phyloP scores from a whole-genome alignment of 2,113 vertebrate genomes.

The Pedionomus torquatus region DNA sequence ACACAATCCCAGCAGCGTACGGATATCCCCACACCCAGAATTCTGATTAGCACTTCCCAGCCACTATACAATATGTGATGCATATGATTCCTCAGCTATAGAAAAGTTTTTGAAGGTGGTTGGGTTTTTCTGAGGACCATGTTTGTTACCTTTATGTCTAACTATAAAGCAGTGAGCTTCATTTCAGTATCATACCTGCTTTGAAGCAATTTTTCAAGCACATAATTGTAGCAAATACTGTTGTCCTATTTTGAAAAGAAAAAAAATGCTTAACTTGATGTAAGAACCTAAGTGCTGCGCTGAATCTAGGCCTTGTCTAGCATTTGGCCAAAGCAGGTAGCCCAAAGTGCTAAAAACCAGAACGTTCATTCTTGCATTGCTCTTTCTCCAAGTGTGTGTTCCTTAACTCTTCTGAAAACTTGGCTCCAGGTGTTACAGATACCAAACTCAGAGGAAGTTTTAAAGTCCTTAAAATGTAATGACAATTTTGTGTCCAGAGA shows the following conservation, averaged over 20 bases:
- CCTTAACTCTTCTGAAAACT: not conserved
- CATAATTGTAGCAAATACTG: not conserved
- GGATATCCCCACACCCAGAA: accelerated
- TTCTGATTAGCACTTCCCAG: not conserved
- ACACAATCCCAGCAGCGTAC: not conserved
- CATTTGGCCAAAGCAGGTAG: not conserved
- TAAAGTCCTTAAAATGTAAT: not conserved
- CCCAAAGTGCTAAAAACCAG: not conserved
- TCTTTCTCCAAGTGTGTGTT: not conserved
- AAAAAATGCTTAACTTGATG: not conserved
- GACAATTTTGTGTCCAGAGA: not conserved
- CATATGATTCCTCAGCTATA: not conserved
- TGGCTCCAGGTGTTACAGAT: not conserved
- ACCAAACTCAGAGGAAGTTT: not conserved
- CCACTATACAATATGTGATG: accelerated
- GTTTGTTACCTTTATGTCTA: not conserved
- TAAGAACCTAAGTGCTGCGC: not conserved
- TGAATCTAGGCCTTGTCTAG: not conserved
- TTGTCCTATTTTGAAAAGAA: not conserved
- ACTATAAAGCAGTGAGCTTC: not conserved
- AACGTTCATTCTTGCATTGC: not conserved
- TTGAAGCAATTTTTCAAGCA: not conserved
- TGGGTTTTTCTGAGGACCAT: not conserved
- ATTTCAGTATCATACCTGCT: not conserved
- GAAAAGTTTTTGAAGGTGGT: not conserved